Percentiles rank a stretch among this genome's conserved stretches.
phyloP scores from a whole-genome alignment of 2,113 vertebrate species.

The Cinclus mexicanus region DNA sequence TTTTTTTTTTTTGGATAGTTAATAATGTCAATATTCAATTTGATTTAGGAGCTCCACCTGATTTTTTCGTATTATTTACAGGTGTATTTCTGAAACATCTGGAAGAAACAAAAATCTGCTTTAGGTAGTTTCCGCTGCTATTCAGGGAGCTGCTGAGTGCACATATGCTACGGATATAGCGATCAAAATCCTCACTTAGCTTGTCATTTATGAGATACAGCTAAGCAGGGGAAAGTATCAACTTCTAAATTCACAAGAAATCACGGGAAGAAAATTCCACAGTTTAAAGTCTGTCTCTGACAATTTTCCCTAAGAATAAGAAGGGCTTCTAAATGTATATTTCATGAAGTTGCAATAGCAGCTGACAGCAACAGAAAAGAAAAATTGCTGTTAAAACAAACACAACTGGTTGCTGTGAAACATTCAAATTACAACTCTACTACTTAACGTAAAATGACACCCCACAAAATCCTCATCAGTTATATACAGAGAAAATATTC shows the following conservation, averaged over 20 bases:
- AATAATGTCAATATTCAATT: not conserved
- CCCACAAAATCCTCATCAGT: not conserved
- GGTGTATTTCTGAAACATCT: not conserved
- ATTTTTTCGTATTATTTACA: not conserved
- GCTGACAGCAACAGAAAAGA: not conserved
- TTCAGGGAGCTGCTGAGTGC: not conserved
- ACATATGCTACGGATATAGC: not conserved
- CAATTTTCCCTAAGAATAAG: not conserved
- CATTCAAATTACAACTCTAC: not conserved
- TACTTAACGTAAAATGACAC: not conserved
- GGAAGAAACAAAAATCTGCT: not conserved
- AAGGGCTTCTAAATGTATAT: not conserved
- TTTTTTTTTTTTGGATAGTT: not conserved
- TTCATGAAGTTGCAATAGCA: not conserved
- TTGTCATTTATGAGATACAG: not conserved
- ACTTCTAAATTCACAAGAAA: constrained; percentile 12
- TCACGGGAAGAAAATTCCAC: not conserved
- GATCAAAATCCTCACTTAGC: not conserved
- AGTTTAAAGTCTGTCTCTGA: not conserved
- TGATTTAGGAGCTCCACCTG: not conserved
- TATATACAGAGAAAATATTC: constrained; percentile 26
- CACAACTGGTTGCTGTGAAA: not conserved
- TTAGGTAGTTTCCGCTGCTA: not conserved
- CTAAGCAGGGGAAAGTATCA: not conserved
- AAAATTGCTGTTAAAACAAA: not conserved